Conservation (phyloP, 2,797 vertebrate species). For the Hozukius guyotensis region DNA sequence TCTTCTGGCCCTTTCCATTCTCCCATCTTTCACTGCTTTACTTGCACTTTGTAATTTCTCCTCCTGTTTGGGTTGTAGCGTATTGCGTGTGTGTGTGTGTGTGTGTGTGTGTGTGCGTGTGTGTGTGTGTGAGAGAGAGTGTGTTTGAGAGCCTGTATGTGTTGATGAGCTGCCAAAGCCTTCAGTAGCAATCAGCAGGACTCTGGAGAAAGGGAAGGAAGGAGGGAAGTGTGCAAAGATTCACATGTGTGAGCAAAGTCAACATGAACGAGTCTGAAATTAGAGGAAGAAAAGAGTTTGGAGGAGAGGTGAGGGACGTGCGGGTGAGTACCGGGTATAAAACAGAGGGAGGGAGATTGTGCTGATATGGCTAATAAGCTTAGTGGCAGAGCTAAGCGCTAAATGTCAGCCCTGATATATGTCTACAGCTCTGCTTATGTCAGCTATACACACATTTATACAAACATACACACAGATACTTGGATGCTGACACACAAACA, state of each 20-base stretch:
- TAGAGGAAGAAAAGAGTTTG: not conserved
- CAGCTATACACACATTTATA: constrained; percentile 67
- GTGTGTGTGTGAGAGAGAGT: not conserved
- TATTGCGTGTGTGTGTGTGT: constrained; percentile 1
- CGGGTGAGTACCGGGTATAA: constrained; percentile 17
- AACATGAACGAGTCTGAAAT: constrained; percentile 11
- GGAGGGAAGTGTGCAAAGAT: constrained; percentile 33
- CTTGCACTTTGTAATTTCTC: constrained; percentile 59
- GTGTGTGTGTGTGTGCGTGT: not conserved
- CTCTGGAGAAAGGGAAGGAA: constrained; percentile 24
- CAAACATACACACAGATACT: constrained; percentile 38
- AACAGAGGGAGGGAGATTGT: constrained; percentile 67
- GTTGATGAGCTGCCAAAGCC: constrained; percentile 60
- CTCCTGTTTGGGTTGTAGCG: constrained; percentile 34
- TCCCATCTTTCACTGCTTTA: constrained; percentile 42
- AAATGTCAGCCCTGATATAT: constrained; percentile 81
- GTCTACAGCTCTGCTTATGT: constrained; percentile 76
- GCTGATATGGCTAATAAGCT: constrained; percentile 82
- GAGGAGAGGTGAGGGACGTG: constrained; percentile 1
- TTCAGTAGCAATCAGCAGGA: constrained; percentile 67
- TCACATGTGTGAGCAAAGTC: constrained; percentile 45
- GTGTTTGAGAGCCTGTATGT: constrained; percentile 22
- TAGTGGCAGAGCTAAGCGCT: constrained; percentile 76
- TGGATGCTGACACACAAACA: constrained; percentile 23
- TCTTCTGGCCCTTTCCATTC: constrained; percentile 42